A percentile compares a stretch with the other conserved stretches of the same genome.
Evolutionary conservation across 2,797 vertebrate genomes (phyloP).

Genomic region (Cossypha niveicapilla): DNA sequence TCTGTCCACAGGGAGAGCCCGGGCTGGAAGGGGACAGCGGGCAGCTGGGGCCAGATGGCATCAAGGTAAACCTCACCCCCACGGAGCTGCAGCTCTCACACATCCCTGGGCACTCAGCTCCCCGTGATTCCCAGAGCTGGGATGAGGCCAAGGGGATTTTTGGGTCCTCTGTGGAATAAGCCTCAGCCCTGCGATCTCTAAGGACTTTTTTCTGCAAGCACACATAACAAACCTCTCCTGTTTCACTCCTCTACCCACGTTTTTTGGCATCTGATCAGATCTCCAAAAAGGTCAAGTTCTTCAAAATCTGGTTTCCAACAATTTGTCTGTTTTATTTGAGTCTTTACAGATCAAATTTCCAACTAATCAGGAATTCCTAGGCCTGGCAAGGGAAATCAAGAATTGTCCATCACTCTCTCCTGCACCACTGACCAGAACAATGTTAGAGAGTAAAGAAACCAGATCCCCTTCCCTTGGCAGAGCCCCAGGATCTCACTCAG

Average conservation of each 20-base stretch:
- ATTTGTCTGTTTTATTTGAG: constrained; percentile 30
- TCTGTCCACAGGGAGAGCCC: constrained; percentile 82
- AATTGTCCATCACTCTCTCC: neutral
- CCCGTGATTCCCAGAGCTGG: rapidly evolving
- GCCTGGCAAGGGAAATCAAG: constrained; percentile 14
- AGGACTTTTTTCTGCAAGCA: neutral
- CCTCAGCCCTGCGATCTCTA: neutral
- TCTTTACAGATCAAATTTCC: constrained; percentile 29
- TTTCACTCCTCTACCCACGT: constrained; percentile 21
- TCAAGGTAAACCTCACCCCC: constrained; percentile 78
- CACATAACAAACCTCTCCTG: neutral
- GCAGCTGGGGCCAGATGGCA: constrained; percentile 82
- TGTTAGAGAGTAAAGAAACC: neutral
- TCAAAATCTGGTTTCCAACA: constrained; percentile 25
- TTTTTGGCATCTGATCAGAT: constrained; percentile 33
- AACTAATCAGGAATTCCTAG: constrained; percentile 11
- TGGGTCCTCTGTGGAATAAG: neutral
- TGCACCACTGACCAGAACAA: neutral
- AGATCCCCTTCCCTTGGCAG: neutral
- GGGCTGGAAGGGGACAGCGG: constrained; percentile 92
- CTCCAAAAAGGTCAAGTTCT: constrained; percentile 37
- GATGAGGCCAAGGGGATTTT: neutral
- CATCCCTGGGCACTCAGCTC: neutral
- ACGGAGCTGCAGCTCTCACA: neutral
- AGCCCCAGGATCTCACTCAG: neutral